Evolutionary conservation across 2,113 vertebrate species (phyloP), one percentile per base, ranked within the genome.

Genomic region (Anoplopoma fimbria): DNA sequence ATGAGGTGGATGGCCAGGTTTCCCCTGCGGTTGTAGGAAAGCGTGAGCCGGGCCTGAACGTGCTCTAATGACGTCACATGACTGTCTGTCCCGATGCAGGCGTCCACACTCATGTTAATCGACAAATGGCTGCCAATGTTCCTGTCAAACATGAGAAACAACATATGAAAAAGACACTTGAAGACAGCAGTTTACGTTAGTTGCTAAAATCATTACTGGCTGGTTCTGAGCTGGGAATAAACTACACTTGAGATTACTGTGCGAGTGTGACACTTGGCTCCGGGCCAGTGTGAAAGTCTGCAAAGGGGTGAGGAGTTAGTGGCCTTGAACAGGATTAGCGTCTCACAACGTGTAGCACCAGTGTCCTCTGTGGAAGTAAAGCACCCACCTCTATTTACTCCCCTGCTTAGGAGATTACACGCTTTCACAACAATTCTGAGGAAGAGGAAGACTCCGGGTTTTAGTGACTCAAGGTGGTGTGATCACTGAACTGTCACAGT

Each of bases 1-100:
- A 96, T 92, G 29, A 99, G 96, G 89, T 97, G 95, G 90, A 99
- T 98, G 81, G 97, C 97, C 92, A 99, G 91, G 92, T 99, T 97
- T 1, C 98, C 98, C 0, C 98, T 95, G 12, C 97, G 96, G 91
- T 97, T 99, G 94, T 99, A 99, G 88, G 98, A 97, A 88, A 99
- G 91, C 0, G 97, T 98, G 83, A 99, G 97, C 76, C 96, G 92
- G 1, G 98, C 98, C 90, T 99, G 98, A 0, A 94, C 97, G 0
- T 99, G 98, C 85, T 99, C 98, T 85, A 99, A 92, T 14, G 95
- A 95, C 49, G 93, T 96, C 93, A 99, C 93, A 17, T 96, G 96
- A 92, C 89, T 95, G 81, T 96, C 92, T 80, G 95, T 95, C 1
- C 97, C 97, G 0, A 90, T 61, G 93, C 98, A 99, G 6, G 96